Conservation (phyloP, 2,113 vertebrate genomes). For the Balaeniceps rex region DNA sequence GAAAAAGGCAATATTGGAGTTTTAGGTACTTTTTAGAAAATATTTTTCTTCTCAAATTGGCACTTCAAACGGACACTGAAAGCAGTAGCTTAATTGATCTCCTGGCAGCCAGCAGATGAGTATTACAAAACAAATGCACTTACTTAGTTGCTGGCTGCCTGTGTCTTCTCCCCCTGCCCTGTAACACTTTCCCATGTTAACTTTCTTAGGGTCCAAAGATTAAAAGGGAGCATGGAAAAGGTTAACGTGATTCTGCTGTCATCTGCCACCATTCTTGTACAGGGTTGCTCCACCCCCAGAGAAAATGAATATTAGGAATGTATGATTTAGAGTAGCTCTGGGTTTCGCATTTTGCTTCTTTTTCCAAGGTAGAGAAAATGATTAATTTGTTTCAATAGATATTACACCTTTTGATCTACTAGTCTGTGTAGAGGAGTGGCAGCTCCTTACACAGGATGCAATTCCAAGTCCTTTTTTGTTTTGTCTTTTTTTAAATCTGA, state of each 20-base stretch:
- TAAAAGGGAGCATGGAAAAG: not conserved
- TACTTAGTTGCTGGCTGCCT: not conserved
- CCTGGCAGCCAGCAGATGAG: not conserved
- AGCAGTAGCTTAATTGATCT: not conserved
- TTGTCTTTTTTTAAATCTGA: not conserved
- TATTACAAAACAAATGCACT: not conserved
- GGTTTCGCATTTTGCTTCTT: not conserved
- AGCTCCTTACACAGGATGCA: not conserved
- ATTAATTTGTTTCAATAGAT: not conserved
- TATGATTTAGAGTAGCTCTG: not conserved
- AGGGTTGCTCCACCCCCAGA: not conserved
- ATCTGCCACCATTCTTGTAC: not conserved
- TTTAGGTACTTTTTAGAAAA: not conserved
- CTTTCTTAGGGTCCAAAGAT: not conserved
- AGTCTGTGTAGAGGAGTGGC: not conserved
- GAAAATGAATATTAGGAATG: not conserved
- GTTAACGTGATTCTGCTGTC: not conserved
- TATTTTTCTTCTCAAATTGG: not conserved
- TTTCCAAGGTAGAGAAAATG: not conserved
- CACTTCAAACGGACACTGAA: not conserved
- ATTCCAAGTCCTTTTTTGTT: not conserved
- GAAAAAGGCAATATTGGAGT: not conserved
- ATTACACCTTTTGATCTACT: not conserved
- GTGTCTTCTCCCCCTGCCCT: not conserved
- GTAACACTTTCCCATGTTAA: not conserved